phyloP scores from a whole-genome alignment of 2,113 vertebrate genomes.

The Sigmodon hispidus region DNA sequence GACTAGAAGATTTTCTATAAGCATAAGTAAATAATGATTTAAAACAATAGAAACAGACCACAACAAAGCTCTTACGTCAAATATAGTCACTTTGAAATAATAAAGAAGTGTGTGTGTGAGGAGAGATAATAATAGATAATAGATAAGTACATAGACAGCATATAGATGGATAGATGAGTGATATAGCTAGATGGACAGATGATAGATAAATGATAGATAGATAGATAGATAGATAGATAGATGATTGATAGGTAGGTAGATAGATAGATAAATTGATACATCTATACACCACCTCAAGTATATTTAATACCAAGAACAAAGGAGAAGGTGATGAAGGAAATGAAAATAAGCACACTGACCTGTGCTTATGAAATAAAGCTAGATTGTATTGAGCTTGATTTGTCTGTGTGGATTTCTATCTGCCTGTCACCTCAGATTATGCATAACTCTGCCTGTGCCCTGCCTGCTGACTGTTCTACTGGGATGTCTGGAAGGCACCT shows the following conservation, averaged over 20 bases:
- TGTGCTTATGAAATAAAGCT: background rate
- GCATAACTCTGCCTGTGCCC: background rate
- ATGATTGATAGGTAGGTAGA: too few relatives aligned
- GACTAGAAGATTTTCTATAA: background rate
- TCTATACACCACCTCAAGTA: accelerated
- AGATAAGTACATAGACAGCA: background rate
- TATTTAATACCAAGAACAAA: background rate
- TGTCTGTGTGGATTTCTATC: background rate
- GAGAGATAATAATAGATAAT: too few relatives aligned
- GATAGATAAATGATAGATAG: background rate
- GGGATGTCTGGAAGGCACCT: constrained; percentile 49
- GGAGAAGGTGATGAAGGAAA: background rate
- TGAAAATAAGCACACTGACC: background rate
- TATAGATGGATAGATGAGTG: background rate
- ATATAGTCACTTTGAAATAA: background rate
- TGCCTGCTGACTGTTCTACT: background rate
- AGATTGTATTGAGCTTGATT: background rate
- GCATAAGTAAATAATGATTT: background rate
- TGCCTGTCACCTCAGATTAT: background rate
- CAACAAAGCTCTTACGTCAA: background rate
- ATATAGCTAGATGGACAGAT: too few relatives aligned
- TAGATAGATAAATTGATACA: background rate
- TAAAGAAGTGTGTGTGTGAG: background rate
- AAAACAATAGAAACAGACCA: background rate
- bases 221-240: background rate